A percentile compares a stretch with the other conserved stretches of the same genome.
Evolutionary conservation across 2,797 vertebrate species (phyloP).

Genomic region (Carapus acus): DNA sequence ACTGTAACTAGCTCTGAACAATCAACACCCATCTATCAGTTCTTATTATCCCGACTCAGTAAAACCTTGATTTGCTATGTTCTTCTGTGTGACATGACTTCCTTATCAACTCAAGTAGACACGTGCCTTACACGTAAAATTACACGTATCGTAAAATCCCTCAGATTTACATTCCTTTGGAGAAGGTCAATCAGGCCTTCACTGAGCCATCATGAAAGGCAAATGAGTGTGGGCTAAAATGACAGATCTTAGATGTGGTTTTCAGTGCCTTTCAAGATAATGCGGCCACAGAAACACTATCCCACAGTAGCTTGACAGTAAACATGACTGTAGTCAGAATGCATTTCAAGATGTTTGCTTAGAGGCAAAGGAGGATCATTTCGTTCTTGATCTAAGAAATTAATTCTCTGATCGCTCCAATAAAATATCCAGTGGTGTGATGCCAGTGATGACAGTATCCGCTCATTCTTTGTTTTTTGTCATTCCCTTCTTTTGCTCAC

Average conservation of each 20-base stretch:
- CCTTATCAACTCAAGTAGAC: too few species aligned
- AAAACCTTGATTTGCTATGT: too few species aligned
- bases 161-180: slow-evolving; percentile 10
- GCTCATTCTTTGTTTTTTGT: slow-evolving; percentile 34
- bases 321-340: slow-evolving; percentile 29
- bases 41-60: slow-evolving; percentile 3
- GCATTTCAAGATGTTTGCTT: too few species aligned
- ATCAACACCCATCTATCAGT: slow-evolving; percentile 13
- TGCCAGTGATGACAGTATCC: slow-evolving; percentile 48
- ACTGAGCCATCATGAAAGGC: slow-evolving; percentile 23
- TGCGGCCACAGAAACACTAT: slow-evolving; percentile 29
- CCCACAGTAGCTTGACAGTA: slow-evolving; percentile 13
- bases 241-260: slow-evolving; percentile 6
- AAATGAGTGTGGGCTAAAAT: background rate
- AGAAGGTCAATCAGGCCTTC: slow-evolving; percentile 15
- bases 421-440: too few species aligned
- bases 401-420: too few species aligned
- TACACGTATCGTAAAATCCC: too few species aligned
- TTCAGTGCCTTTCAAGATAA: slow-evolving; percentile 25
- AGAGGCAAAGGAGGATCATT: too few species aligned
- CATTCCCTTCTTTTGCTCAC: slow-evolving; percentile 32
- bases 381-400: too few species aligned
- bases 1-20: slow-evolving; percentile 12
- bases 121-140: too few species aligned
- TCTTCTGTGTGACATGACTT: too few species aligned